Base-by-base conservation (phyloP, 2,888 invertebrate genomes). In the Zygothrica quintamaculata region DNA sequence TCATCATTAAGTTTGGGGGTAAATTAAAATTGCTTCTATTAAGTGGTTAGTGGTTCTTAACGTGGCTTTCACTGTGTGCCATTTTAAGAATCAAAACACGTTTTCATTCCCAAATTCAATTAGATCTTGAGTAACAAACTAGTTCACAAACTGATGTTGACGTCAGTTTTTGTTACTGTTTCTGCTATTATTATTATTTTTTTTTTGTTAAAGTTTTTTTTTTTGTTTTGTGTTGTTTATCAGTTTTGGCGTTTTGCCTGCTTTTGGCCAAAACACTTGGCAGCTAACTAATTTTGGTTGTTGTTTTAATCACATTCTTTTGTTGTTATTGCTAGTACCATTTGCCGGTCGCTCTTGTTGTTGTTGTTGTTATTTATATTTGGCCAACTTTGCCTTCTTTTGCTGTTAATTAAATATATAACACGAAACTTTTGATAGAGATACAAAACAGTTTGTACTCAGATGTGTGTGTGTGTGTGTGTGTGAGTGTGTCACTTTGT, bases 41-140 rank as follows among this genome's bases (percentile, higher is more conserved):
- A n/a, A n/a, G n/a, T n/a, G n/a, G n/a, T n/a, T n/a, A n/a, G n/a
- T n/a, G n/a, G n/a, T n/a, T n/a, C n/a, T n/a, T n/a, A n/a, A n/a
- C n/a, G 8, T 12, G 53, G 71, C 72, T 72, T 72, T 72, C 72
- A 67, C 72, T 72, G 56, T 48, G 39, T 65, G 44, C 37, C n/a
- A n/a, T 25, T 58, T 53, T 15, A 33, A 51, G 37, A 75, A 50
- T 26, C 48, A 58, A 69, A 76, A 69, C 69, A 77, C 57, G 65
- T 75, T 84, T 68, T 42, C 51, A n/a, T n/a, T n/a, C n/a, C n/a
- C 3, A 60, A 68, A 75, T 73, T 66, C 77, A 80, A 80, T 80
- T 80, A 77, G 84, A 80, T 80, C 73, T 80, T 53, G 67, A 64
- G 75, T 66, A 70, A 52, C 57, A 64, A 75, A 80, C 80, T 84